Evolutionary conservation across 2,888 invertebrate genomes (phyloP).

Genomic region (Eucera pruinosa): DNA sequence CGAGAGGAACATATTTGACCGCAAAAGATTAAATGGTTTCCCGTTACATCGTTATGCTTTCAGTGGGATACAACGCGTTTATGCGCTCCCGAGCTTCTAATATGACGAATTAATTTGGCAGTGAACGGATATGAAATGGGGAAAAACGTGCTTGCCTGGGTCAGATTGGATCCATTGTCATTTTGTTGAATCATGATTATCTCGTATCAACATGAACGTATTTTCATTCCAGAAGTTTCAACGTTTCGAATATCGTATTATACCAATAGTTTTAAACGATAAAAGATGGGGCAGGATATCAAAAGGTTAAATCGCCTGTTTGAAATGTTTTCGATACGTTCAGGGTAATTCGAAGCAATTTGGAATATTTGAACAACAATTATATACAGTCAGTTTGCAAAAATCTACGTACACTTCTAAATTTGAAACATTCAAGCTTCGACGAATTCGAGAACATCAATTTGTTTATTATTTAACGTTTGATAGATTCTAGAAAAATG

Average conservation of each 20-base stretch:
- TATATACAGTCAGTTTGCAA: no score
- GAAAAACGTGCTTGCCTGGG: not conserved
- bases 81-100: not conserved
- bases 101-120: constrained; percentile 33
- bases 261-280: not conserved
- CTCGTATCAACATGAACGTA: not conserved
- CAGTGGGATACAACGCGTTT: constrained; percentile 7
- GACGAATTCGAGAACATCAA: no score
- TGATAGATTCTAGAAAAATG: no score
- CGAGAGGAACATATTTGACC: constrained; percentile 24
- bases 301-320: not conserved
- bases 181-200: not conserved
- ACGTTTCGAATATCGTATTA: not conserved
- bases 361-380: no score
- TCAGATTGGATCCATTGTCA: not conserved
- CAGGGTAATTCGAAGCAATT: no score
- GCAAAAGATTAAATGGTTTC: constrained; percentile 30
- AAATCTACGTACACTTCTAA: not conserved
- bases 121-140: not conserved
- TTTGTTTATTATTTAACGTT: no score
- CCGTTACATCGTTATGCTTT: constrained; percentile 38
- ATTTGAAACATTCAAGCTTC: not conserved
- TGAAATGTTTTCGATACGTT: not conserved
- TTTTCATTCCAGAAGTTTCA: not conserved
- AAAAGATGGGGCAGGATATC: not conserved